These are phyloP conservation scores for Onychostoma macrolepis DNA, from an alignment of 2,113 vertebrate species.

Conservation along the genomic window DNA sequence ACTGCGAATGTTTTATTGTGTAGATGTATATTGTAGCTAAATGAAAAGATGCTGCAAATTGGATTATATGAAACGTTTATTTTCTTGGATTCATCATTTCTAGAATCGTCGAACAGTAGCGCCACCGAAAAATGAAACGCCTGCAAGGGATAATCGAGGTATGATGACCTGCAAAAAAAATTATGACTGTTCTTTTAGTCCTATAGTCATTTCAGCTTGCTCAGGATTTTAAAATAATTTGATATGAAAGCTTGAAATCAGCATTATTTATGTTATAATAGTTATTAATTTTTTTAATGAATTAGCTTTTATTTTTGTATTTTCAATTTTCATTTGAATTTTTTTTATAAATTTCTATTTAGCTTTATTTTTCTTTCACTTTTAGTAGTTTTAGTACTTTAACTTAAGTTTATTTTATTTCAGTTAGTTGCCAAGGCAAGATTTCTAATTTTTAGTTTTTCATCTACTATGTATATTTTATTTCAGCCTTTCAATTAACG, in stretches of 20 bases:
- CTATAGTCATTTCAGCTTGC: not conserved
- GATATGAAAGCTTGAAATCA: not conserved
- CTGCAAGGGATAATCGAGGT: slow-evolving; percentile 93
- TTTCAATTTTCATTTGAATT: not conserved
- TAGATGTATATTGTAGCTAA: not conserved
- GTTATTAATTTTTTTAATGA: not conserved
- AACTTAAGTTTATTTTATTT: not conserved
- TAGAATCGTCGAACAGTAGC: slow-evolving; percentile 83
- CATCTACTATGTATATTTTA: not conserved
- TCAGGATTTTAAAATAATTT: not conserved
- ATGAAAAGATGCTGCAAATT: not conserved
- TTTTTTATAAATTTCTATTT: not conserved
- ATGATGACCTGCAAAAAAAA: slow-evolving; percentile 41
- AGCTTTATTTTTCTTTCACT: not conserved
- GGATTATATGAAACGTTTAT: not conserved
- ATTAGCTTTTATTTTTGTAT: not conserved
- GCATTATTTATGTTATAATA: not conserved
- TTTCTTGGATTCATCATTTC: slow-evolving; percentile 36
- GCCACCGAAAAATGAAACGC: slow-evolving; percentile 83
- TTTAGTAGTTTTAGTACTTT: not conserved
- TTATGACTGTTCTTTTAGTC: not conserved
- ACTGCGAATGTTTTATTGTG: not conserved
- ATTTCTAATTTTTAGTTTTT: not conserved
- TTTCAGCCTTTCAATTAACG: not conserved
- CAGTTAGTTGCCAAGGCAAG: not conserved